phyloP scores from a whole-genome alignment of 1,140 invertebrate species.

The Ips typographus region DNA sequence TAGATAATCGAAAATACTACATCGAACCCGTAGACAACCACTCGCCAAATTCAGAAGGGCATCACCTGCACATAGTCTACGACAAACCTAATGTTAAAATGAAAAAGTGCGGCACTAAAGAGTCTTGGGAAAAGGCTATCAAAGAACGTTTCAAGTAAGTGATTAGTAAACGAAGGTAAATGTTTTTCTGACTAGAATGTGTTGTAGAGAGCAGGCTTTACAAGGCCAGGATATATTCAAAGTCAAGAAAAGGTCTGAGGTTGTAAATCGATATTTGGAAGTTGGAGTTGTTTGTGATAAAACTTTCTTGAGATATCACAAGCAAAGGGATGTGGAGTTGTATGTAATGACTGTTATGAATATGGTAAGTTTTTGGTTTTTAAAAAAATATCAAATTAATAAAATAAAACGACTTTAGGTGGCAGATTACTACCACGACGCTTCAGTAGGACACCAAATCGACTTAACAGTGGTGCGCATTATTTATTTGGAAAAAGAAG shows the following conservation, averaged over 20 bases:
- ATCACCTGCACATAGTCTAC: constrained; percentile 57
- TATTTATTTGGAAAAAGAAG: constrained; percentile 57
- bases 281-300: constrained; percentile 66
- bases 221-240: constrained; percentile 35
- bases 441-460: constrained; percentile 65
- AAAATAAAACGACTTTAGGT: constrained; percentile 52
- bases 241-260: constrained; percentile 45
- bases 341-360: constrained; percentile 74
- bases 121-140: constrained; percentile 55
- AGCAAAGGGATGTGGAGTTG: constrained; percentile 61
- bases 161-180: background rate
- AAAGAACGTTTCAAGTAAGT: constrained; percentile 48
- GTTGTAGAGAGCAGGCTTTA: constrained; percentile 20
- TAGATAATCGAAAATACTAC: constrained; percentile 53
- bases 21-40: constrained; percentile 56
- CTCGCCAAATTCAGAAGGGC: constrained; percentile 51
- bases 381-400: background rate
- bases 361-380: constrained; percentile 55
- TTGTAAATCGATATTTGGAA: constrained; percentile 61
- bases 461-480: constrained; percentile 68
- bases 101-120: constrained; percentile 43
- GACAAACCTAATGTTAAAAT: constrained; percentile 39
- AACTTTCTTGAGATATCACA: constrained; percentile 66
- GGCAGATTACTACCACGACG: constrained; percentile 65
- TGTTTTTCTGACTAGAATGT: background rate